A percentile compares a stretch with the other conserved stretches of the same genome.
phyloP scores from a whole-genome alignment of 2,797 vertebrate species.

The Sitta carolinensis region DNA sequence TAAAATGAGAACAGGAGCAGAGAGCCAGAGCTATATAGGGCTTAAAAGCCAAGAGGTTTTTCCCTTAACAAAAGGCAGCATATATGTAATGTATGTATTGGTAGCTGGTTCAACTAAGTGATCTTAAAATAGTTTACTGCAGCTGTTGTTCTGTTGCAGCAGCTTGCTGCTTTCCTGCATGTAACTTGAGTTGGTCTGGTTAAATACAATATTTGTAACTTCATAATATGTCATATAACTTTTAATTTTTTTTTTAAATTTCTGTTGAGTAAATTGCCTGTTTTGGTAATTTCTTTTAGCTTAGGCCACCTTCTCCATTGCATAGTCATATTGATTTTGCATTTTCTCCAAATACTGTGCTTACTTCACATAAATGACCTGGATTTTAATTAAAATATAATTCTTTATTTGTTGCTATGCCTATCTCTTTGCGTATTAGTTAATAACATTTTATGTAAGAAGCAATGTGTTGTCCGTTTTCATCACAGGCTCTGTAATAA shows the following conservation, averaged over 20 bases:
- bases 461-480: background rate
- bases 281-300: background rate
- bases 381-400: background rate
- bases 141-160: background rate
- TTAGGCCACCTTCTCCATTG: background rate
- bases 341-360: background rate
- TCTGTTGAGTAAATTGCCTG: background rate
- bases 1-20: background rate
- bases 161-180: background rate
- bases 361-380: background rate
- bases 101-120: background rate
- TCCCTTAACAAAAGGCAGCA: background rate
- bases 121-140: background rate
- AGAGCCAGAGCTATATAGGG: background rate
- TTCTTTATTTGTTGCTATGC: background rate
- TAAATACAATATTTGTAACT: background rate
- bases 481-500: background rate
- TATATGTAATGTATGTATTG: background rate
- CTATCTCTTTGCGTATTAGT: background rate
- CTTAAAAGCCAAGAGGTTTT: background rate
- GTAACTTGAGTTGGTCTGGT: background rate
- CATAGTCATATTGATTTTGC: background rate
- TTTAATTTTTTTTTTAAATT: background rate
- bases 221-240: background rate
- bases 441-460: background rate